Conservation (phyloP, 2,888 invertebrate genomes). For the Suillia variegata region DNA sequence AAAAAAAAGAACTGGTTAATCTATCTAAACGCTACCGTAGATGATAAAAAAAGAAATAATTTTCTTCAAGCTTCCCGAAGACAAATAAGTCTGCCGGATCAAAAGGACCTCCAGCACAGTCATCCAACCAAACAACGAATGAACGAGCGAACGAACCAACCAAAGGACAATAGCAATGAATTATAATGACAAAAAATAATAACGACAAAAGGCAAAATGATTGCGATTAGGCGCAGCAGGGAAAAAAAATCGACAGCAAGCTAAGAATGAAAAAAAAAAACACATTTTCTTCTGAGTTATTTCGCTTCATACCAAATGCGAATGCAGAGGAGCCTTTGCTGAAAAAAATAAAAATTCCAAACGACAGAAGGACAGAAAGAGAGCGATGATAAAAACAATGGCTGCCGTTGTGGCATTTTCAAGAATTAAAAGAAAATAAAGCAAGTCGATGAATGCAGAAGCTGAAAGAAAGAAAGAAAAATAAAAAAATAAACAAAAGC, state of each 20-base stretch:
- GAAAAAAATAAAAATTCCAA: too few species aligned
- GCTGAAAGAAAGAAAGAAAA: constrained; percentile 13
- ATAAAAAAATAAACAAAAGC: constrained; percentile 9
- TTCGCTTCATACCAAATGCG: too few species aligned
- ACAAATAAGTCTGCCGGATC: constrained; percentile 57
- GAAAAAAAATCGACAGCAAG: neutral
- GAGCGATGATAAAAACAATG: neutral
- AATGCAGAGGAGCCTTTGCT: too few species aligned
- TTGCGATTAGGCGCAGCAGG: constrained; percentile 12
- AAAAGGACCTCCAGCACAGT: constrained; percentile 54
- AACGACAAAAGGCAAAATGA: constrained; percentile 24
- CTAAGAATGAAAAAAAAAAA: too few species aligned
- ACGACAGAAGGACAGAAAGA: neutral
- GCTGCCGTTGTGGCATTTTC: neutral
- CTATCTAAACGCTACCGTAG: constrained; percentile 9
- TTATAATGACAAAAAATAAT: constrained; percentile 29
- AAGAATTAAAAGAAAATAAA: too few species aligned
- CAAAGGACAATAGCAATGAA: constrained; percentile 44
- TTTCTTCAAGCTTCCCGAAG: constrained; percentile 54
- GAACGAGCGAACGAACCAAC: too few species aligned
- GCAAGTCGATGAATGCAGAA: neutral
- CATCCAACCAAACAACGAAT: too few species aligned
- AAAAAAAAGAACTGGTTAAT: too few species aligned
- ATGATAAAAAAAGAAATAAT: constrained; percentile 44
- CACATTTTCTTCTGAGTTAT: too few species aligned